Percentiles rank a stretch among this genome's conserved stretches.
Evolutionary conservation across 1,140 invertebrate genomes (phyloP).

Genomic region (Proales similis): DNA sequence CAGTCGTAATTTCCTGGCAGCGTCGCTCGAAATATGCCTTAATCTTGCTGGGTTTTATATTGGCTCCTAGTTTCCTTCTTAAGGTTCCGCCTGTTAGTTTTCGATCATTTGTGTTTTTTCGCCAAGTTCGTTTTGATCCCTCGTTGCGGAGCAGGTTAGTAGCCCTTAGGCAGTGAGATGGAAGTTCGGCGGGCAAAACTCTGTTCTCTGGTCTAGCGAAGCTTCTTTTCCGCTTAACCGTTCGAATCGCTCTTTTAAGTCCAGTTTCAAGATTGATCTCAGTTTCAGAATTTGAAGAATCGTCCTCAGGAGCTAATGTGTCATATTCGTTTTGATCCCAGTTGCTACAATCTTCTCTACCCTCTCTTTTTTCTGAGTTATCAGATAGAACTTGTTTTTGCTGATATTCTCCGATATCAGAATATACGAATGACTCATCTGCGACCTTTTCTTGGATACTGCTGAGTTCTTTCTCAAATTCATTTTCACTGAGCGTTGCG

Average conservation of each 20-base stretch:
- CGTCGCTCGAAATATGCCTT: too few relatives aligned
- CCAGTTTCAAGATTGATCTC: not conserved
- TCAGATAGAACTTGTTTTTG: not conserved
- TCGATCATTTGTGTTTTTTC: constrained; percentile 3
- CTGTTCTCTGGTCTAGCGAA: constrained; percentile 17
- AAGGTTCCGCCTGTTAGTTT: too few relatives aligned
- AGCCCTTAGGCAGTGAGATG: not conserved
- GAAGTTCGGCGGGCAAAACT: constrained; percentile 11
- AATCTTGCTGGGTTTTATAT: too few relatives aligned
- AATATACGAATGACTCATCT: not conserved
- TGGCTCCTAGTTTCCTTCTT: too few relatives aligned
- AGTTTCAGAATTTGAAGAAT: not conserved
- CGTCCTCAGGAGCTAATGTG: not conserved
- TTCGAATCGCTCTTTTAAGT: not conserved
- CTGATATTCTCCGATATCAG: not conserved
- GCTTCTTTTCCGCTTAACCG: constrained; percentile 1
- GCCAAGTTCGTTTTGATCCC: constrained; percentile 18
- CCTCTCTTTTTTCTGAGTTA: not conserved
- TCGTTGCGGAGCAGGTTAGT: constrained; percentile 21
- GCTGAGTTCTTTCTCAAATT: constrained; percentile 21
- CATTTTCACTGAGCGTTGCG: too few relatives aligned
- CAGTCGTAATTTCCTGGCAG: too few relatives aligned
- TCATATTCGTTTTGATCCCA: not conserved
- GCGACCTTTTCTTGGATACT: not conserved
- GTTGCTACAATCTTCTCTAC: too few relatives aligned